phyloP scores from a whole-genome alignment of 30 jellyfish, hydroid and myxozoan species.

The Chrysaora quinquecirrha region DNA sequence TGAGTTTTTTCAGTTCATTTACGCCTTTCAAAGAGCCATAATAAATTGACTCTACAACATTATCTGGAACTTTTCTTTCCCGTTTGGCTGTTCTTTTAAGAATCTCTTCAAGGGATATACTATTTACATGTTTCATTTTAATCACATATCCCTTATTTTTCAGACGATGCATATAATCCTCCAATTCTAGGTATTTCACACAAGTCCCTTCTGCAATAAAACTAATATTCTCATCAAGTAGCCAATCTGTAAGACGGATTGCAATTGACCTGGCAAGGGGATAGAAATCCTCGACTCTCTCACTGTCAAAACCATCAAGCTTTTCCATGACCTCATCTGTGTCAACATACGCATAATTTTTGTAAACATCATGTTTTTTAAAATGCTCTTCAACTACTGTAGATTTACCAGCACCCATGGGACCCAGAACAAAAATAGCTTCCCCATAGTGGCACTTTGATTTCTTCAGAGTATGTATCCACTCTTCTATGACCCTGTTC shows the following conservation, averaged over 20 bases:
- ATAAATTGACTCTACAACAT: conserved; percentile 73
- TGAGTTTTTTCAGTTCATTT: conserved; percentile 53
- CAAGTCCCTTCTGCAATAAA: conserved; percentile 99
- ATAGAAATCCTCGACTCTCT: conserved; percentile 73
- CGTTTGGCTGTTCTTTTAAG: conserved; percentile 71
- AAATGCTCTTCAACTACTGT: conserved; percentile 69
- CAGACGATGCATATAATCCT: conserved; percentile 84
- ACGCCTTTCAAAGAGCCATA: conserved; percentile 77
- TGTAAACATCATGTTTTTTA: conserved; percentile 56
- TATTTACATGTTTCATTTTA: conserved; percentile 66
- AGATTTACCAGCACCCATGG: conserved; percentile 99
- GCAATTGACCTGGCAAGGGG: conserved; percentile 90
- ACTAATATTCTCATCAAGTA: conserved; percentile 80
- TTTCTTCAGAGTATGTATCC: conserved; percentile 30
- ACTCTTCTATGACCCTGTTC: conserved; percentile 29
- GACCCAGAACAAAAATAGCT: conserved; percentile 96
- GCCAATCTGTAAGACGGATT: conserved; percentile 94
- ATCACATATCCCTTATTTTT: conserved; percentile 77
- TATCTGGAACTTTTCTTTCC: conserved; percentile 72
- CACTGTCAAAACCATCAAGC: conserved; percentile 84
- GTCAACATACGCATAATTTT: conserved; percentile 90
- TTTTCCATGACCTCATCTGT: conserved; percentile 97
- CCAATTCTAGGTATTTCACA: conserved; percentile 85
- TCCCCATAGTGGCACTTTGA: conserved; percentile 49
- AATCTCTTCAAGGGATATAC: conserved; percentile 66